Percentiles rank a stretch among this genome's conserved stretches.
Evolutionary conservation across 2,797 vertebrate genomes (phyloP).

Genomic region (Corythornis leucogaster): DNA sequence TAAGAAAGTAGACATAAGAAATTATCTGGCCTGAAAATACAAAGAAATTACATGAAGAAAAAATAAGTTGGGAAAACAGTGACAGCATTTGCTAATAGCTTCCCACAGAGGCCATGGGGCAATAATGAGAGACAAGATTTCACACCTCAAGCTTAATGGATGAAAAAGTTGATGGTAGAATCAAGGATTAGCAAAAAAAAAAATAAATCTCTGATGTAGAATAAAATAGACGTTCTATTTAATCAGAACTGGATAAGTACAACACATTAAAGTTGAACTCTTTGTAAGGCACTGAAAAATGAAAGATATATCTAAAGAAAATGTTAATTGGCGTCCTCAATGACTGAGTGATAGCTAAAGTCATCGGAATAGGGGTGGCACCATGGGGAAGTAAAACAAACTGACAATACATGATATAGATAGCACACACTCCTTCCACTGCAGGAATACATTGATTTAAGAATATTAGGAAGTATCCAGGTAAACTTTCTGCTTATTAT

Average conservation of each 20-base stretch:
- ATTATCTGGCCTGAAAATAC: not conserved
- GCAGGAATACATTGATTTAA: not conserved
- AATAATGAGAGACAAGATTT: not conserved
- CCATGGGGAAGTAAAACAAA: not conserved
- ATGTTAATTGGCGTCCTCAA: not conserved
- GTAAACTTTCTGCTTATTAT: not conserved
- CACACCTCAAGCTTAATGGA: not conserved
- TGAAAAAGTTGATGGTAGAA: not conserved
- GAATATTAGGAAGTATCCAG: not conserved
- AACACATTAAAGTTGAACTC: not conserved
- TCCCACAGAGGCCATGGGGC: not conserved
- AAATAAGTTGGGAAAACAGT: not conserved
- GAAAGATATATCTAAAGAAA: not conserved
- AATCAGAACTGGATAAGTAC: not conserved
- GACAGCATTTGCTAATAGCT: not conserved
- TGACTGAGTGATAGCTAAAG: not conserved
- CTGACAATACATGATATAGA: not conserved
- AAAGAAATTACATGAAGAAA: not conserved
- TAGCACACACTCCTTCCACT: not conserved
- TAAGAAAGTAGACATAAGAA: not conserved
- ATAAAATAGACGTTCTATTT: not conserved
- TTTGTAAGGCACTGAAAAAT: not conserved
- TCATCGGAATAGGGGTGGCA: rapidly evolving
- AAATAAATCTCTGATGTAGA: not conserved
- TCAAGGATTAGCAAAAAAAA: not conserved